Evolutionary conservation across 2,888 invertebrate species (phyloP), one percentile per base, ranked within the genome.

Genomic region (Epirrhoe alternata): DNA sequence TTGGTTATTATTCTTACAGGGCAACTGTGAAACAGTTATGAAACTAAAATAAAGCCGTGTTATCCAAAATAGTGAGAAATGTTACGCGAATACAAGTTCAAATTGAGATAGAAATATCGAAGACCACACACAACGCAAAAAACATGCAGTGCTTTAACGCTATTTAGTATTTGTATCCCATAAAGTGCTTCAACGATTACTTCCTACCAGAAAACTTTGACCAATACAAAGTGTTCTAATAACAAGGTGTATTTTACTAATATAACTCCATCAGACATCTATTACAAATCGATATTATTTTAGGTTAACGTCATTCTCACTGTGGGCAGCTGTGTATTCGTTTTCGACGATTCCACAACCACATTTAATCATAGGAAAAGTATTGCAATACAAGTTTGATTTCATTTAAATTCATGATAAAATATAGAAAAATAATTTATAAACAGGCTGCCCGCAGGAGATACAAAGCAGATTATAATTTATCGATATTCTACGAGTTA

Each of bases 11-110:
- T 80, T 86, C 90, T 91, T 91, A 92, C 92, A 92, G 90, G 85
- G 89, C 78, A 92, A 91, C 92, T 92, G 92, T 89, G 91, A 87
- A 80, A 58, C 50, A 54, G 35, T 51, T 61, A 61, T n/a, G 10
- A 45, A 51, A 52, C 12, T 31, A 5, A 59, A 59, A 38, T 42
- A 51, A 63, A 66, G 59, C 59, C 42, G 35, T 55, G 62, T 59
- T 66, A 62, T 66, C 57, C 38, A 33, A 61, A 61, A 54, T 33
- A 54, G 49, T 66, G 45, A 62, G 14, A 63, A 52, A 59, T 17
- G 47, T 65, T 54, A 59, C 54, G 31, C 17, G 31, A 35, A 56
- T 52, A 59, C 24, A 52, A 55, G 56, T 60, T 51, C 10, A 47
- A 12, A n/a, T 63, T 17, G 12, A 61, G 49, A 58, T 56, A 72